These are phyloP conservation scores for Leuciscus idus DNA, from an alignment of 2,113 vertebrate species.

Conservation along the genomic window DNA sequence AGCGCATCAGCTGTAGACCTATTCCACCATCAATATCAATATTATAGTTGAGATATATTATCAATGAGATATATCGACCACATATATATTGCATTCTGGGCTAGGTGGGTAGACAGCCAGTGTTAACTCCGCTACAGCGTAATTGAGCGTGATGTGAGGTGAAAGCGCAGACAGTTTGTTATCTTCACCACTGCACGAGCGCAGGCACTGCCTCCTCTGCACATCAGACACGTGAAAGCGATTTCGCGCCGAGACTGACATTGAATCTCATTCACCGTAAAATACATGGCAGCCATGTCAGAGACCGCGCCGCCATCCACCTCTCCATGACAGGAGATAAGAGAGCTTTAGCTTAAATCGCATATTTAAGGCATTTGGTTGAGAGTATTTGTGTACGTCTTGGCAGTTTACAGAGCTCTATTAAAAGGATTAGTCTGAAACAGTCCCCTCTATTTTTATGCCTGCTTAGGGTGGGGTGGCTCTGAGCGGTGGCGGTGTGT, in stretches of 20 bases:
- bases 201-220: conserved; percentile 4
- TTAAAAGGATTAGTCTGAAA: conserved; percentile 9
- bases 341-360: background rate
- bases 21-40: too few species aligned
- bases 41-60: too few species aligned
- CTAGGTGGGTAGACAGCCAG: background rate
- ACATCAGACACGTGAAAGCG: background rate
- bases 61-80: background rate
- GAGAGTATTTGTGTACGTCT: conserved; percentile 4
- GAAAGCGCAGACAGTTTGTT: conserved; percentile 49
- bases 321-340: conserved; percentile 23
- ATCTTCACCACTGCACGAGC: conserved; percentile 34
- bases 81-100: background rate
- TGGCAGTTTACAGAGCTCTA: conserved; percentile 4
- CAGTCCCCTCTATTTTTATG: background rate
- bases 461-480: background rate
- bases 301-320: background rate
- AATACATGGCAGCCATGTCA: conserved; percentile 22
- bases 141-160: background rate
- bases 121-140: background rate
- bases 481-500: background rate
- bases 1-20: too few species aligned
- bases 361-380: conserved; percentile 15
- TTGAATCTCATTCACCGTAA: background rate
- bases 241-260: background rate